Conservation (phyloP, 2,113 vertebrate species). For the Oostethus manadensis region DNA sequence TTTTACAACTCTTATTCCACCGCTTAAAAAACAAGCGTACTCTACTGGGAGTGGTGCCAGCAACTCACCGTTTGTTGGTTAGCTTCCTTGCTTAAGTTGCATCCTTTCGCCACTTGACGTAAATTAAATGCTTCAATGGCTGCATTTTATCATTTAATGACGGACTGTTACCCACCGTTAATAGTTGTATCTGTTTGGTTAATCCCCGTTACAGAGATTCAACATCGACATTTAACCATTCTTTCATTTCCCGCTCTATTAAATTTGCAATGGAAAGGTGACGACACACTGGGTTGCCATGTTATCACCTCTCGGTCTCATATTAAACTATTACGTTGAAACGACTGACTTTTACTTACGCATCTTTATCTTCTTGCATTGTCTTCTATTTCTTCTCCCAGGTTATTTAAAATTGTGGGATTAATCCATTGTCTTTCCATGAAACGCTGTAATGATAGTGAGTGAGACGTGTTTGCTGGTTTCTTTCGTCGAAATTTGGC, state of each 20-base stretch:
- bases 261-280: conserved; percentile 18
- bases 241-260: conserved; percentile 54
- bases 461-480: neutral
- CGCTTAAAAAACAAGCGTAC: neutral
- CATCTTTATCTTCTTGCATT: neutral
- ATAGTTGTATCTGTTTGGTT: accelerated
- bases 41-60: too few species aligned
- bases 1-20: neutral
- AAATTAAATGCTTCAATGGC: neutral
- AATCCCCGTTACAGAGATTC: conserved; percentile 2
- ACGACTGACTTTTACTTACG: neutral
- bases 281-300: conserved; percentile 36
- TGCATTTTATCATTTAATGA: neutral
- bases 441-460: neutral
- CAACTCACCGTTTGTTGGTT: conserved; percentile 6
- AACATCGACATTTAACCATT: neutral
- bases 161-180: accelerated
- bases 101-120: neutral
- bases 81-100: neutral
- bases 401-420: neutral
- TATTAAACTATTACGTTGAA: neutral
- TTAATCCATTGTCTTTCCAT: neutral
- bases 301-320: conserved; percentile 1
- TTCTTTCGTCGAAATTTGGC: conserved; percentile 24
- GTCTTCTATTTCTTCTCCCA: neutral